phyloP scores from a whole-genome alignment of 2,113 vertebrate genomes.

The Anser brachyrhynchus region DNA sequence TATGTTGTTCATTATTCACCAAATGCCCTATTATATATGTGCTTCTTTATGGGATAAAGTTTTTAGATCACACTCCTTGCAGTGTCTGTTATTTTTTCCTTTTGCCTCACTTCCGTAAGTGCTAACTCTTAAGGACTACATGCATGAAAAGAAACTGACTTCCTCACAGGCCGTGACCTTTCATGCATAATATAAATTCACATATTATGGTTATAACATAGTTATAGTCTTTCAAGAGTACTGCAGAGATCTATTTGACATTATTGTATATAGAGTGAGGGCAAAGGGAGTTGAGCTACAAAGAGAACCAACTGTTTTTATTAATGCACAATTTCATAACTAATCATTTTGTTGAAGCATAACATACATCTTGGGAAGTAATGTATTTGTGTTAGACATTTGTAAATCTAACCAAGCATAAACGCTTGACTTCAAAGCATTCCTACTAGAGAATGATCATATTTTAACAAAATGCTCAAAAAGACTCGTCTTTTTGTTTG shows the following conservation, averaged over 20 bases:
- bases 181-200: conserved; percentile 53
- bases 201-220: conserved; percentile 27
- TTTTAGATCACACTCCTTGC: neutral
- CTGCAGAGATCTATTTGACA: conserved; percentile 44
- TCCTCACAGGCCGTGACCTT: conserved; percentile 15
- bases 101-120: neutral
- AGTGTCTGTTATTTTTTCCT: neutral
- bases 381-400: conserved; percentile 60
- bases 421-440: conserved; percentile 68
- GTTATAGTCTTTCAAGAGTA: conserved; percentile 22
- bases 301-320: conserved; percentile 64
- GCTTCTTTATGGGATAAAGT: neutral
- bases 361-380: conserved; percentile 34
- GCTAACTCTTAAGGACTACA: neutral
- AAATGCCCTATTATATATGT: neutral
- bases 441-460: neutral
- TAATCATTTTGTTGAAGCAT: conserved; percentile 16
- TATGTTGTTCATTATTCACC: conserved; percentile 1
- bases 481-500: neutral
- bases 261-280: conserved; percentile 51
- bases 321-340: conserved; percentile 66
- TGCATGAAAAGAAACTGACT: conserved; percentile 40
- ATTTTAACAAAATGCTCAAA: conserved; percentile 16
- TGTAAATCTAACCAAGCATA: conserved; percentile 53
- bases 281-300: conserved; percentile 50